These are phyloP conservation scores for Adelosebastes latens DNA, from an alignment of 2,797 vertebrate genomes.

Conservation along the genomic window DNA sequence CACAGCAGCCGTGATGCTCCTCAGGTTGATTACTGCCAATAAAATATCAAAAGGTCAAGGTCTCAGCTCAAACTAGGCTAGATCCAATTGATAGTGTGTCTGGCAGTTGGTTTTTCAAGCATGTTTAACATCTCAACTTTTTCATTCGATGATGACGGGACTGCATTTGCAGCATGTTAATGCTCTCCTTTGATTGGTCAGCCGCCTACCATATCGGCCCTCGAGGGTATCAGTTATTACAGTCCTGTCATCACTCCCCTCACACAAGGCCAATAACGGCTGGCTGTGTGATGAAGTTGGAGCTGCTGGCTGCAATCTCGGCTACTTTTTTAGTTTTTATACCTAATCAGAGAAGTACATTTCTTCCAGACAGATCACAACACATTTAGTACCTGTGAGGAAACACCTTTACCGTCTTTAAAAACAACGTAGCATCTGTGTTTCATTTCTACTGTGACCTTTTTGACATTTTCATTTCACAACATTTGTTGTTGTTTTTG, in stretches of 20 bases:
- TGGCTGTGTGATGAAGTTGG: neutral
- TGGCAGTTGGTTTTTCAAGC: neutral
- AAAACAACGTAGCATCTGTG: neutral
- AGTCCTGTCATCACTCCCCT: slow-evolving; percentile 5
- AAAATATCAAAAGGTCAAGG: neutral
- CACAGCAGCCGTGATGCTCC: neutral
- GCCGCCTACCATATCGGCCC: neutral
- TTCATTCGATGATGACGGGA: neutral
- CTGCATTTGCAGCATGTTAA: neutral
- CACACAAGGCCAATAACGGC: neutral
- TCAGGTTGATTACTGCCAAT: neutral
- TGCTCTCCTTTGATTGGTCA: neutral
- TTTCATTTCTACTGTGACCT: neutral
- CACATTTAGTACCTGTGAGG: neutral
- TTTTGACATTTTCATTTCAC: neutral
- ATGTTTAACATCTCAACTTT: neutral
- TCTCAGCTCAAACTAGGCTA: neutral
- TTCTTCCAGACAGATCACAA: neutral
- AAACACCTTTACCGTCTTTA: no score
- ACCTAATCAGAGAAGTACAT: neutral
- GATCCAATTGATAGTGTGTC: neutral
- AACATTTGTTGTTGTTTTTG: neutral
- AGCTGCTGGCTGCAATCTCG: neutral
- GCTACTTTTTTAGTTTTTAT: neutral
- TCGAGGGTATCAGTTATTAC: slow-evolving; percentile 15